Conservation (phyloP, 2,797 vertebrate genomes). For the Moxostoma hubbsi region DNA sequence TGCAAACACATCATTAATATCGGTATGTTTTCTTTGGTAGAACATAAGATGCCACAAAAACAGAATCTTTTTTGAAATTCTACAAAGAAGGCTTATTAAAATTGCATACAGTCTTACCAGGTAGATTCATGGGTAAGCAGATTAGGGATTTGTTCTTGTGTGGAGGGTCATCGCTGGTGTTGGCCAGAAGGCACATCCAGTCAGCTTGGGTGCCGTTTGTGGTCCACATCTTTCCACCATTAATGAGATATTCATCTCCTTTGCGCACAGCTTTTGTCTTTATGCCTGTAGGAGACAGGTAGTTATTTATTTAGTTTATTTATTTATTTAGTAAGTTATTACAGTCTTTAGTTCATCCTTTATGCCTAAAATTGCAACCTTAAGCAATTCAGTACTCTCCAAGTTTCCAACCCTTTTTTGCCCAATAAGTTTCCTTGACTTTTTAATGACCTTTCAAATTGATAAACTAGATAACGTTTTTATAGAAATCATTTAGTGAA, state of each 20-base stretch:
- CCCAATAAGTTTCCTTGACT: no score
- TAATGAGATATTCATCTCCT: constrained; percentile 82
- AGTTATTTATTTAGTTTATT: no score
- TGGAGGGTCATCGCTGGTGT: constrained; percentile 77
- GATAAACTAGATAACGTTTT: no score
- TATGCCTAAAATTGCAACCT: no score
- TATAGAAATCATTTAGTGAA: no score
- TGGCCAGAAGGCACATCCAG: constrained; percentile 87
- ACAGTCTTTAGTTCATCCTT: not conserved
- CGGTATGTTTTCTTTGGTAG: no score
- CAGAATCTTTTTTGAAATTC: not conserved
- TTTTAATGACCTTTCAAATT: no score
- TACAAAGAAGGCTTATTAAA: not conserved
- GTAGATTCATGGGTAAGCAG: constrained; percentile 84
- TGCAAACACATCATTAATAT: constrained; percentile 49
- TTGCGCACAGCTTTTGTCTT: constrained; percentile 82
- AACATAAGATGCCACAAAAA: not conserved
- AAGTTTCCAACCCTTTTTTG: no score
- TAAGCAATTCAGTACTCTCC: not conserved
- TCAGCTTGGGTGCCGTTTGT: constrained; percentile 82
- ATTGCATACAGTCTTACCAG: constrained; percentile 71
- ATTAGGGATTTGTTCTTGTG: constrained; percentile 87
- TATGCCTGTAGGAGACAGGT: constrained; percentile 71
- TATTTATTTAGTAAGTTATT: not conserved
- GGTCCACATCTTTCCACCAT: constrained; percentile 88